Evolutionary conservation across 2,888 invertebrate species (phyloP), one percentile per base, ranked within the genome.

Genomic region (Melanophora roralis): DNA sequence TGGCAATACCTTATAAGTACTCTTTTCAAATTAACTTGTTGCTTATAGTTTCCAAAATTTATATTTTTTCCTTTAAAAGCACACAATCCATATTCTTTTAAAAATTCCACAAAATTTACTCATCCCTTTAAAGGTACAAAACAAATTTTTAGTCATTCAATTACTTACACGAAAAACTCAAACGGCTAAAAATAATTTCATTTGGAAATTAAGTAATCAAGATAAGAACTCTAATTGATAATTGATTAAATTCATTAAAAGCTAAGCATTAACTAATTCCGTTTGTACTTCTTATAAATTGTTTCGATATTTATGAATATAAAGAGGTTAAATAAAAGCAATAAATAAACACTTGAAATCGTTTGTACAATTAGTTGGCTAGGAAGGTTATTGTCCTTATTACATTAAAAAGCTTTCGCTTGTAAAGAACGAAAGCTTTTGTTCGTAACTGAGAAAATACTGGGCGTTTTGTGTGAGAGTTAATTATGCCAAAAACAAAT

Each of bases 21-120:
- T 21, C 36, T 67, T 67, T 62, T 21, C 53, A 60, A 60, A 67
- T 67, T 60, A 78, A 78, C 78, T 67, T 78, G 78, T 78, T 72
- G 72, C 78, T 69, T 55, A 3, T 8, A 12, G 14, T 71, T 32
- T 8, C 9, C 23, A 51, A 23, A 51, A 51, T 65, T 51, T 2
- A 49, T 47, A 1, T 62, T 12, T 19, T 16, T 62, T 7, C 38
- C 14, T 4, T 16, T 32, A 55, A 45, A n/a, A n/a, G n/a, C 11
- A 47, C 49, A 47, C 14, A 27, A n/a, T 19, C 40, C 47, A 36
- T 21, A 6, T 21, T 2, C n/a, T n/a, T n/a, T n/a, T n/a, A n/a
- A n/a, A n/a, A n/a, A 16, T n/a, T 43, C 32, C 8, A 47, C 34
- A 32, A 38, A 21, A 12, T 23, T 64, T 16, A 34, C 11, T 19